Percentiles rank a stretch among this genome's conserved stretches.
phyloP scores from a whole-genome alignment of 2,113 vertebrate species.

The Sakesphorus luctuosus region DNA sequence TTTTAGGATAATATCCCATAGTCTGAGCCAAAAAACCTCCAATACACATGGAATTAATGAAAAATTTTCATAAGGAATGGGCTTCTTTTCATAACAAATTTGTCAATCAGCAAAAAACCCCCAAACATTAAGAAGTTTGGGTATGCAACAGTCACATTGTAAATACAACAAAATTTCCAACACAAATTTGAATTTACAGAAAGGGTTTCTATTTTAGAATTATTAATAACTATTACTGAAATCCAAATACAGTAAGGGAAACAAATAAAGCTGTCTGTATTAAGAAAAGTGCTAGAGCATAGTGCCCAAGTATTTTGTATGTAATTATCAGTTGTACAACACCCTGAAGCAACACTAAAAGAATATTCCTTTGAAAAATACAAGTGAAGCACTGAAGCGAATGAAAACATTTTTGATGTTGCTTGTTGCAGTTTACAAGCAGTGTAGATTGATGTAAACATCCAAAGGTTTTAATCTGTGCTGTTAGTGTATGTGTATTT shows the following conservation, averaged over 20 bases:
- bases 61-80: neutral
- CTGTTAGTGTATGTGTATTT: neutral
- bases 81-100: neutral
- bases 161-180: neutral
- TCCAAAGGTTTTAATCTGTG: neutral
- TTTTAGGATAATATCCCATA: neutral
- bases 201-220: neutral
- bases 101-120: neutral
- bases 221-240: neutral
- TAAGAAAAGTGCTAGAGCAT: neutral
- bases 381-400: neutral
- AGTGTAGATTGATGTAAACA: neutral
- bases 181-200: neutral
- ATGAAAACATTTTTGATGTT: neutral
- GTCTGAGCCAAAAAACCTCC: neutral
- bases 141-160: accelerated
- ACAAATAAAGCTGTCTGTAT: neutral
- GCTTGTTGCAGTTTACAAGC: neutral
- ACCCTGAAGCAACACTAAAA: neutral
- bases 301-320: neutral
- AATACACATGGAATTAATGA: neutral
- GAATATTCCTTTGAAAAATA: neutral
- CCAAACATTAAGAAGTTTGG: neutral
- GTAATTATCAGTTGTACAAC: neutral
- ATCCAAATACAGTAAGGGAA: neutral